Evolutionary conservation across 2,797 vertebrate genomes (phyloP), one percentile per base, ranked within the genome.

Genomic region (Chelidonichthys spinosus): DNA sequence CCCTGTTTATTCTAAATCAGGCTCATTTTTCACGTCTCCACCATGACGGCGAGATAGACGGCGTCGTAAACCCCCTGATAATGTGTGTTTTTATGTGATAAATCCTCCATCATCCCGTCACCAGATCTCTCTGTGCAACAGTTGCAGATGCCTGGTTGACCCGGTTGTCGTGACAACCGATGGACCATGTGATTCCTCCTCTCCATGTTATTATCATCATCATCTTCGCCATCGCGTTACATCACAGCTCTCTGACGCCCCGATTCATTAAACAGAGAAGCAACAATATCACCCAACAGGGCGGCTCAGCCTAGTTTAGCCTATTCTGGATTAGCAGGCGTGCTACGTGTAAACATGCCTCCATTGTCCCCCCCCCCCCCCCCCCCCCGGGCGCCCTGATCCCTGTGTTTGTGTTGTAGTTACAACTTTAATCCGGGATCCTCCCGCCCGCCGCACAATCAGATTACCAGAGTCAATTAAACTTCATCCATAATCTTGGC

Each of bases 401-500:
- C 91, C 83, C 60, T 62, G 25, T 81, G 84, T 85, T 91, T 89
- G 80, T 89, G 83, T 86, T 87, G 90, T 85, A 71, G 82, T 83
- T 86, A 91, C 86, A 91, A 79, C 81, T 92, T 90, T 91, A 93
- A 92, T 92, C 89, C 84, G 84, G 71, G 59, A 78, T 90, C 69
- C 82, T 62, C 81, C 76, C 67, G 80, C 71, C 59, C 72, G 2
- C 39, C 39, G 10, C 88, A 85, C 86, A 90, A 89, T 90, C 88
- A 90, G 90, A 94, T 92, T 92, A 92, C 64, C 42, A 79, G 70
- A 87, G 81, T 91, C 89, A 92, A 92, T 92, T 92, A 87, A 88
- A 92, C 75, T 83, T 77, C 68, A 87, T 89, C 87, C 81, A 79
- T 92, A 91, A 92, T 93, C 90, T 90, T 56, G n/a, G 59, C 37